Conservation (phyloP, 2,797 vertebrate genomes). For the Falco concolor region DNA sequence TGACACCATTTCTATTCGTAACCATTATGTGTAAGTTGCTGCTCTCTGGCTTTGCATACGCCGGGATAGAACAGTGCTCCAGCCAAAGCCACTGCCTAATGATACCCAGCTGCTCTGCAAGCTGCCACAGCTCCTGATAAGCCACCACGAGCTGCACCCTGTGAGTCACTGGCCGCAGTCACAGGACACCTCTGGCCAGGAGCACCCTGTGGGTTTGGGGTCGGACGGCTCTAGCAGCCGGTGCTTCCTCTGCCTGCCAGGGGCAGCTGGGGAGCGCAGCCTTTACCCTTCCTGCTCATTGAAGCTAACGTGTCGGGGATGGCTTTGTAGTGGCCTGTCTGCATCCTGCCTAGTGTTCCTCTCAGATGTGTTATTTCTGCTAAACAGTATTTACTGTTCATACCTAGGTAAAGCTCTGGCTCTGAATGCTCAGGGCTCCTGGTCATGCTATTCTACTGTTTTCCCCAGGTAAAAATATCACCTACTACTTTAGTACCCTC, state of each 20-base stretch:
- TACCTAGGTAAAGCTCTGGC: neutral
- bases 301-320: neutral
- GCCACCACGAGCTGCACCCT: neutral
- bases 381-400: neutral
- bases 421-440: neutral
- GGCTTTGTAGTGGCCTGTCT: neutral
- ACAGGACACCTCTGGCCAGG: neutral
- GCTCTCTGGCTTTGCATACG: neutral
- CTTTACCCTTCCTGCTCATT: neutral
- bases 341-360: neutral
- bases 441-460: neutral
- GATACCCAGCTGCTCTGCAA: neutral
- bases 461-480: neutral
- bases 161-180: neutral
- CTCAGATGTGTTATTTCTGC: neutral
- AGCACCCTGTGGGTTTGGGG: neutral
- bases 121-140: neutral
- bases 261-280: neutral
- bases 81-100: neutral
- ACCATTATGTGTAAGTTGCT: rapidly evolving
- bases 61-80: neutral
- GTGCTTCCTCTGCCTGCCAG: neutral
- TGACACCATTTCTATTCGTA: neutral
- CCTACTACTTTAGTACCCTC: neutral
- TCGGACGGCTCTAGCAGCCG: neutral